Base-by-base conservation (phyloP, 1,140 invertebrate genomes). In the Mamestra configurata region DNA sequence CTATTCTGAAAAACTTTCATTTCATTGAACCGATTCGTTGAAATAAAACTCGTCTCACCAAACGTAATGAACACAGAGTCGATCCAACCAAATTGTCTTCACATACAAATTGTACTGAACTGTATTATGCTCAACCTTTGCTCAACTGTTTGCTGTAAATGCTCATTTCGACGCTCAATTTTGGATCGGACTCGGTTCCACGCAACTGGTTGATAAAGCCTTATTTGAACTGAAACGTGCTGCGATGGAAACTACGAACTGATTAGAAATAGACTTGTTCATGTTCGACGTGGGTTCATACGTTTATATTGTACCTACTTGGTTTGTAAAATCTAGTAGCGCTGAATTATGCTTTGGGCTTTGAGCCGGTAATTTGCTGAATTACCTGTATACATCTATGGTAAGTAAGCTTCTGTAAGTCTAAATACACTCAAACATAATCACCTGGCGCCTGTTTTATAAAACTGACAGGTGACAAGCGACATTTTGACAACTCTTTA, bases 131-230 rank as follows among this genome's bases (percentile, higher is more conserved):
- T 73, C 55, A 59, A 59, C 27, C 43, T 46, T 59, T 57, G 71
- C 20, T 59, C 68, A 22, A 73, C 35, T 73, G 73, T 77, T 77
- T 77, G 40, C 57, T 49, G 57, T 77, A 64, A 72, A 51, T 77
- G 71, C 53, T 73, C 71, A 73, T 73, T 73, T 77, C 24, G 43
- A 22, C 59, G 57, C 73, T 64, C 57, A 64, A 77, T 64, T 77
- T 77, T 40, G 37, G 43, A 64, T 77, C 59, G 57, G 73, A 72
- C 49, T 72, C n/a, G 24, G 27, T 20, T 55, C 70, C 55, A 75
- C 55, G 31, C 72, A 64, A 43, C 53, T 64, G 73, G 40, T 77
- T 77, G 37, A 77, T 64, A 77, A 57, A 77, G 40, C 55, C 57
- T 64, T 64, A 64, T 77, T 77, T 77, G 73, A 51, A 64, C 43